phyloP scores from a whole-genome alignment of 2,888 invertebrate species.

The Chironomus riparius region DNA sequence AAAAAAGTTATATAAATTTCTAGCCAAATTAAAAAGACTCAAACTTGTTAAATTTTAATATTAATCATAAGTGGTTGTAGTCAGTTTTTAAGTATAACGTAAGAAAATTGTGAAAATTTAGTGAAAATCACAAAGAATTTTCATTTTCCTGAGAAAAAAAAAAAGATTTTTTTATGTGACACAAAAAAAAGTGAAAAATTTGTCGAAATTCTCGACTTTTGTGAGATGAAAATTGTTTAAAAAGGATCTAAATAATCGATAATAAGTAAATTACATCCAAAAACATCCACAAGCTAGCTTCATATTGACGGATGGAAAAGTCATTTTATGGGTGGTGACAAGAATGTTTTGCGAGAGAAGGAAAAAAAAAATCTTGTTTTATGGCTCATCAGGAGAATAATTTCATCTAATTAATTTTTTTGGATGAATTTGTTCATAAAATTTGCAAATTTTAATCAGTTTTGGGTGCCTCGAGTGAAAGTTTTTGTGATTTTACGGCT shows the following conservation, averaged over 20 bases:
- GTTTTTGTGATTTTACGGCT: neutral
- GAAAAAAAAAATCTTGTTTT: neutral
- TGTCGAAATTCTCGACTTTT: neutral
- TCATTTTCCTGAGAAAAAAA: neutral
- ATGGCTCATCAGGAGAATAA: neutral
- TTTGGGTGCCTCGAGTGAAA: neutral
- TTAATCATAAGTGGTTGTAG: slow-evolving; percentile 16
- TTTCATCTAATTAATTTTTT: neutral
- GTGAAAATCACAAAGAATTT: neutral
- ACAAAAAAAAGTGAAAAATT: neutral
- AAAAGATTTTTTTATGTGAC: neutral
- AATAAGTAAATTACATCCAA: neutral
- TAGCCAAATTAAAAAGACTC: slow-evolving; percentile 21
- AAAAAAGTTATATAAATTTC: slow-evolving; percentile 24
- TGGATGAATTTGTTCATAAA: neutral
- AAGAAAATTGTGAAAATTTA: slow-evolving; percentile 2
- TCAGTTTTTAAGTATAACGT: slow-evolving; percentile 13
- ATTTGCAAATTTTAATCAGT: neutral
- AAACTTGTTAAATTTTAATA: slow-evolving; percentile 23
- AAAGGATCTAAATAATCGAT: neutral
- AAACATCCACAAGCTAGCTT: neutral
- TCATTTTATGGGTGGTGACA: neutral
- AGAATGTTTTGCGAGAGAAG: neutral
- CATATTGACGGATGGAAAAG: neutral
- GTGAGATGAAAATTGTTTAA: neutral